A percentile compares a stretch with the other conserved stretches of the same genome.
phyloP scores from a whole-genome alignment of 2,113 vertebrate species.

The Sapayoa aenigma region DNA sequence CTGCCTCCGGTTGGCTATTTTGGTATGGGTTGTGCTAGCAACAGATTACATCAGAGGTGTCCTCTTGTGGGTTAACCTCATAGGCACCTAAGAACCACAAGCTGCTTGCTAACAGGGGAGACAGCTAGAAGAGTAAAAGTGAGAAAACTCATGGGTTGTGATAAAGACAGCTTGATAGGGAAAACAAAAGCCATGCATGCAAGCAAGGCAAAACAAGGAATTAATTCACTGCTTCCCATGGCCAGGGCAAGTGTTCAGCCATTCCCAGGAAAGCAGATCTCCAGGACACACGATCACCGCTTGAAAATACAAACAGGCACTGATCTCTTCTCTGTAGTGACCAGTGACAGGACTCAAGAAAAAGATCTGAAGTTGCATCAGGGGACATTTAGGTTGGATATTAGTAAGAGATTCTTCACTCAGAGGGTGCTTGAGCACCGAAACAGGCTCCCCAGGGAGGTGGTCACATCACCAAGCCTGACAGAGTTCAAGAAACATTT shows the following conservation, averaged over 20 bases:
- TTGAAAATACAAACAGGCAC: not conserved
- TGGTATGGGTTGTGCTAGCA: not conserved
- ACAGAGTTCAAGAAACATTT: not conserved
- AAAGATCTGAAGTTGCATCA: not conserved
- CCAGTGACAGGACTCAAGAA: too few species aligned
- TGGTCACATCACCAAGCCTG: not conserved
- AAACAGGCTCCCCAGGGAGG: not conserved
- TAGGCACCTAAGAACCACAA: not conserved
- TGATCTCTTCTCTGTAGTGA: too few species aligned
- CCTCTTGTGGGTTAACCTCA: not conserved
- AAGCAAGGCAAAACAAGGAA: not conserved
- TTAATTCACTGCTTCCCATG: not conserved
- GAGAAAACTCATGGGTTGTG: not conserved
- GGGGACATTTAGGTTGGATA: not conserved
- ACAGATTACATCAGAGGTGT: not conserved
- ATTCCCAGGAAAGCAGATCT: not conserved
- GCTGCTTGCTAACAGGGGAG: not conserved
- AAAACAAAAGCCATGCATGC: not conserved
- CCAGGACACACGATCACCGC: accelerated
- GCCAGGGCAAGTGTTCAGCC: not conserved
- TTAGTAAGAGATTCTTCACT: not conserved
- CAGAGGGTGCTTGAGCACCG: too few species aligned
- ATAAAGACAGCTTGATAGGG: not conserved
- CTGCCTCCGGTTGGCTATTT: not conserved
- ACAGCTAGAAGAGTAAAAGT: not conserved